Base-by-base conservation (phyloP, 2,888 invertebrate genomes). In the Neoaliturus tenellus region DNA sequence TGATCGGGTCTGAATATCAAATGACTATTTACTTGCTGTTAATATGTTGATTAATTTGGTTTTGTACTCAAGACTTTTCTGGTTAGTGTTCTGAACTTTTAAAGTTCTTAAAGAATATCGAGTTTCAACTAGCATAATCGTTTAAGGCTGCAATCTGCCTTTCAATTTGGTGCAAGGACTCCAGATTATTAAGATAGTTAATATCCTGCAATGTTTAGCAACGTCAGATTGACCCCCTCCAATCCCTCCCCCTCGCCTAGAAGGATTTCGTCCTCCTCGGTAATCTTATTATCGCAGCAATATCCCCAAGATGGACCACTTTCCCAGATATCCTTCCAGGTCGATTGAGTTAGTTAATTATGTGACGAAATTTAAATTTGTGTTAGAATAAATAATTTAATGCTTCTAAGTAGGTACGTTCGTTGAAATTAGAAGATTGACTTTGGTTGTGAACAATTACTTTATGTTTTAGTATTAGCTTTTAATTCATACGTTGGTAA, bases 291-390 rank as follows among this genome's bases (percentile, higher is more conserved):
- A 28, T 31, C 28, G 25, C 14, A 1, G 28, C 28, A 62, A 62
- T 62, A 62, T 62, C 55, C 55, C 17, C 20, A 55, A 55, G 55
- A 55, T 55, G 55, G 23, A 20, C 55, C 20, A 55, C 55, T 55
- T 55, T 6, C 20, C 5, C 55, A 25, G 25, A 55, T 55, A 10
- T 12, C 55, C 55, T 25, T 55, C 55, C 20, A 14, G 23, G 23
- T 23, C 5, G 4, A 23, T 23, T 12, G 23, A 55, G 23, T 23
- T 4, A 8, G 55, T 23, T 12, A 55, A 55, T 55, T 55, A 55
- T 55, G 55, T 14, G 55, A 23, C 25, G 20, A 55, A 55, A n/a
- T n/a, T n/a, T 44, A 44, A 44, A 8, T 44, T 44, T 14, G 44
- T 44, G 44, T 44, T 14, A 44, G 17, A 6, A 44, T 44, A 8